These are phyloP conservation scores for Megalopta genalis DNA, from an alignment of 1,140 invertebrate species.

Conservation along the genomic window DNA sequence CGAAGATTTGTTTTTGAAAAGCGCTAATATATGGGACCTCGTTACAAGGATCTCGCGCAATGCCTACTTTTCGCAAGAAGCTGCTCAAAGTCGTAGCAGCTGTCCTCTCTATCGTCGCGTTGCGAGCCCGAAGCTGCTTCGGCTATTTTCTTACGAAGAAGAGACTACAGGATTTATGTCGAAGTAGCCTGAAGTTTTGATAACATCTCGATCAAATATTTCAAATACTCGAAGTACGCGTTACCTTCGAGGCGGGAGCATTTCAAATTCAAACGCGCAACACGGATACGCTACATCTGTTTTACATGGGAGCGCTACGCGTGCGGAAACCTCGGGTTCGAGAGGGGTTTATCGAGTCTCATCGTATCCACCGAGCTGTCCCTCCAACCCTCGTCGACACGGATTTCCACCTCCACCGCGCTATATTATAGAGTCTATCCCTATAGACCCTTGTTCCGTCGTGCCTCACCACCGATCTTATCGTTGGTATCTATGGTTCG, in stretches of 20 bases:
- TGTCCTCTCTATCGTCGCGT: too few relatives aligned
- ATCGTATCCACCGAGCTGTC: slow-evolving; percentile 10
- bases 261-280: slow-evolving; percentile 41
- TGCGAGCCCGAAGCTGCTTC: too few relatives aligned
- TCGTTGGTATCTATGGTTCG: slow-evolving; percentile 14
- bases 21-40: too few relatives aligned
- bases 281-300: slow-evolving; percentile 15
- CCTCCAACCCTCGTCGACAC: slow-evolving; percentile 3
- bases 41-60: too few relatives aligned
- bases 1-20: too few relatives aligned
- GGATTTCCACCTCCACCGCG: background rate
- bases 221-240: too few relatives aligned
- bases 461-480: slow-evolving; percentile 25
- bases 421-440: background rate
- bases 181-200: too few relatives aligned
- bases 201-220: too few relatives aligned
- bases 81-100: too few relatives aligned
- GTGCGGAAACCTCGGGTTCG: slow-evolving; percentile 17
- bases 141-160: too few relatives aligned
- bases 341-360: slow-evolving; percentile 2
- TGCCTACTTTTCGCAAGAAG: too few relatives aligned
- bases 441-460: slow-evolving; percentile 16
- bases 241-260: background rate
- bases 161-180: too few relatives aligned
- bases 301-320: slow-evolving; percentile 13